Conservation (phyloP, 2,888 invertebrate species). For the Physocephala rufipes region DNA sequence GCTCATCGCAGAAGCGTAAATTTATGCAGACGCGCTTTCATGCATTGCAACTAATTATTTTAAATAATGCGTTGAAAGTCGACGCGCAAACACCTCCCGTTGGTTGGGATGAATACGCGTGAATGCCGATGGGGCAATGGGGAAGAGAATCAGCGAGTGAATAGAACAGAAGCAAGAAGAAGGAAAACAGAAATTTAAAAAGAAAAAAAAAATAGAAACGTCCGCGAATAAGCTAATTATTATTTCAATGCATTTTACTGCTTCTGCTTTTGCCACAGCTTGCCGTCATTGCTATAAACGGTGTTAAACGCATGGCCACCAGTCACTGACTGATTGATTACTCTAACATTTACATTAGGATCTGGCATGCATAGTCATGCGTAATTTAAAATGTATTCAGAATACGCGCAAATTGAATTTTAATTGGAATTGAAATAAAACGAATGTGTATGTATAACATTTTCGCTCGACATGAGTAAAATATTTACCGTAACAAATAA, state of each 20-base stretch:
- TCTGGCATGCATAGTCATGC: neutral
- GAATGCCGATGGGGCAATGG: neutral
- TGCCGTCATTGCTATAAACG: neutral
- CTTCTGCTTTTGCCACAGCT: neutral
- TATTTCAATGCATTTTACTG: neutral
- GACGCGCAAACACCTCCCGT: neutral
- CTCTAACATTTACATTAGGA: neutral
- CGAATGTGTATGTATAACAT: neutral
- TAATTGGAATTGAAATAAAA: constrained; percentile 33
- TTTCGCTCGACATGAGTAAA: neutral
- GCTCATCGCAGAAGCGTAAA: constrained; percentile 32
- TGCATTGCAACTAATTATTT: constrained; percentile 48
- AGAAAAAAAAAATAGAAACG: neutral
- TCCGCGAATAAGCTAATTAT: neutral
- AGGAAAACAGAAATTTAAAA: neutral
- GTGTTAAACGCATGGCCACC: neutral
- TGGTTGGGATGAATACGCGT: neutral
- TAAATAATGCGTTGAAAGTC: constrained; percentile 45
- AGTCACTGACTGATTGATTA: neutral
- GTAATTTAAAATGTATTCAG: constrained; percentile 39
- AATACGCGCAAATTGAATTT: constrained; percentile 36
- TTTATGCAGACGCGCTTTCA: constrained; percentile 35
- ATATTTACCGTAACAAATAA: neutral
- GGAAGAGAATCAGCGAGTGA: neutral
- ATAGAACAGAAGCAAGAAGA: neutral